Evolutionary conservation across 2,113 vertebrate genomes (phyloP).

Genomic region (Indri indri): DNA sequence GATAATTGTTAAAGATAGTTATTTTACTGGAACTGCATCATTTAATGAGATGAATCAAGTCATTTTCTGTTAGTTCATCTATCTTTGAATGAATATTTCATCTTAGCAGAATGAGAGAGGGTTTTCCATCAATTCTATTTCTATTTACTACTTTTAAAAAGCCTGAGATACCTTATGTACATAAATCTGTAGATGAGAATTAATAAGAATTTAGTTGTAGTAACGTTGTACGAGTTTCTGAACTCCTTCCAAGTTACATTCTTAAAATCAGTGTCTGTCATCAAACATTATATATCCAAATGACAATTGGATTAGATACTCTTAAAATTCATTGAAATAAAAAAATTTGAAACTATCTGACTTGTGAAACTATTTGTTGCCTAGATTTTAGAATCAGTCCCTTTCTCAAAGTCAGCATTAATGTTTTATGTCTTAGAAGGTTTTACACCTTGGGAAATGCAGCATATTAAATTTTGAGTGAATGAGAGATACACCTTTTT

Average conservation of each 20-base stretch:
- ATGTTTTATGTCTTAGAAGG: background rate
- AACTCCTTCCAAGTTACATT: background rate
- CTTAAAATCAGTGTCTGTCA: background rate
- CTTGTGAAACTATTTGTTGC: background rate
- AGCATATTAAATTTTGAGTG: background rate
- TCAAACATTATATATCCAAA: background rate
- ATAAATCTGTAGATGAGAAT: background rate
- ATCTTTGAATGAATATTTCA: background rate
- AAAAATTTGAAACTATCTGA: conserved; percentile 1
- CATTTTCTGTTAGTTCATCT: background rate
- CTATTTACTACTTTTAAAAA: background rate
- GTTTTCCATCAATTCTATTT: conserved; percentile 21
- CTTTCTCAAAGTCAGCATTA: conserved; percentile 5
- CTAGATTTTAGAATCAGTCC: background rate
- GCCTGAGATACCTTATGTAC: background rate
- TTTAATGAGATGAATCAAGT: background rate
- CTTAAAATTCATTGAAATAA: conserved; percentile 26
- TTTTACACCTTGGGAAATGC: background rate
- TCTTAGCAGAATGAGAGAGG: background rate
- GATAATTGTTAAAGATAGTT: background rate
- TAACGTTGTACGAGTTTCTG: background rate
- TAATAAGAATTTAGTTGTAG: background rate
- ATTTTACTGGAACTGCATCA: conserved; percentile 1
- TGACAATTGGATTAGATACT: background rate
- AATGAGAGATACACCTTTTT: background rate